Evolutionary conservation across 2,113 vertebrate genomes (phyloP), one percentile per base, ranked within the genome.

Genomic region (Aythya baeri): DNA sequence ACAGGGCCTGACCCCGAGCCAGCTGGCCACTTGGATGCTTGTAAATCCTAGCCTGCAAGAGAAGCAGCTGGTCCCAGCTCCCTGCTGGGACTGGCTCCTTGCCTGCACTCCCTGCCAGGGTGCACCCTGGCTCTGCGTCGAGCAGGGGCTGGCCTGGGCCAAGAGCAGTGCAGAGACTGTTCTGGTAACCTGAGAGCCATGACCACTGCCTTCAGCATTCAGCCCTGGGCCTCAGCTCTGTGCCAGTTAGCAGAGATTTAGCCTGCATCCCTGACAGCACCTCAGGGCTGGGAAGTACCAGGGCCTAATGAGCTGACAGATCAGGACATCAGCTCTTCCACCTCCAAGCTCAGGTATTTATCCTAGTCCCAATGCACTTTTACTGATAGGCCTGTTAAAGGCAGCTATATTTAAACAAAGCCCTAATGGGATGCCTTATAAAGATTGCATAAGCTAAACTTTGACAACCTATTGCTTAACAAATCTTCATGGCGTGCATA

Each of bases 181-280:
- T 43, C 1, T 10, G 2, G 1, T 14, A 31, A 63, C 6, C 6
- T 6, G 2, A 59, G 17, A 61, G 22, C 44, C 36, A 20, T 6
- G 73, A 16, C 34, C 29, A 26, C 32, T 1, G 1, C 44, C 8
- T 27, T 23, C 1, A 2, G 57, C 6, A 21, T 65, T 52, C 10
- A 1, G 18, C 17, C 36, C 25, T 3, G 1, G 4, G 34, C 52
- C 49, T 49, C 7, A 2, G 49, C 41, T 41, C 57, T 32, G 34
- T 13, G 14, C 9, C 43, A 71, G 26, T 34, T 12, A 5, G 0
- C 23, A 25, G 27, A 34, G 63, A 49, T 16, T 15, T 29, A 21
- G 62, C 29, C 73, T 21, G 20, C 7, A 15, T 17, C 22, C 10
- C 50, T 26, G 41, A 55, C 50, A 43, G 68, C 50, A 21, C 29